Percentiles rank a stretch among this genome's conserved stretches.
phyloP scores from a whole-genome alignment of 2,888 invertebrate genomes.

The Rhorus exstirpatorius region DNA sequence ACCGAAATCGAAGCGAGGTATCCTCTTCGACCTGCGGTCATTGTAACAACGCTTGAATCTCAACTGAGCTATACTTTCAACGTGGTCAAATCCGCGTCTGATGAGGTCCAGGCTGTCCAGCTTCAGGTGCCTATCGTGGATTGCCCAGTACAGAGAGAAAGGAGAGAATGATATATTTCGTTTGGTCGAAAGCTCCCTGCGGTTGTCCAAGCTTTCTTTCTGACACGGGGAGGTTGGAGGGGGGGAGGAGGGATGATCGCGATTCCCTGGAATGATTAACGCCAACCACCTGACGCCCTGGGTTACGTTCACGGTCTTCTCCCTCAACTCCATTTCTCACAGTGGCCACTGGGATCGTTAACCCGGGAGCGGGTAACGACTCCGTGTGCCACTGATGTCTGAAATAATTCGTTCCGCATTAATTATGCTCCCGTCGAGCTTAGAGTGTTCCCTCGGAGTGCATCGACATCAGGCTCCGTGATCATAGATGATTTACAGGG shows the following conservation, averaged over 20 bases:
- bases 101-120: constrained; percentile 11
- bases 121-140: constrained; percentile 2
- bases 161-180: constrained; percentile 24
- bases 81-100: background rate
- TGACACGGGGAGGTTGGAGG: constrained; percentile 7
- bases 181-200: constrained; percentile 7
- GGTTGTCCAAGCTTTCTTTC: constrained; percentile 12
- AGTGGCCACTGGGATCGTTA: constrained; percentile 29
- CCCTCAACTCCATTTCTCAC: constrained; percentile 25
- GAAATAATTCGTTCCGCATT: constrained; percentile 74
- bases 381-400: constrained; percentile 42
- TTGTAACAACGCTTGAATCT: constrained; percentile 7
- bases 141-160: constrained; percentile 23
- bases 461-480: constrained; percentile 26
- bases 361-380: constrained; percentile 30
- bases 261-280: constrained; percentile 74
- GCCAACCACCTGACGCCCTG: constrained; percentile 78
- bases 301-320: constrained; percentile 59
- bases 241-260: background rate
- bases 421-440: constrained; percentile 75
- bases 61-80: constrained; percentile 9
- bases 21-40: background rate
- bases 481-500: constrained; percentile 28
- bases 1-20: constrained; percentile 29
- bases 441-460: constrained; percentile 37